phyloP scores from a whole-genome alignment of 2,113 vertebrate genomes.

The Zapus hudsonius region DNA sequence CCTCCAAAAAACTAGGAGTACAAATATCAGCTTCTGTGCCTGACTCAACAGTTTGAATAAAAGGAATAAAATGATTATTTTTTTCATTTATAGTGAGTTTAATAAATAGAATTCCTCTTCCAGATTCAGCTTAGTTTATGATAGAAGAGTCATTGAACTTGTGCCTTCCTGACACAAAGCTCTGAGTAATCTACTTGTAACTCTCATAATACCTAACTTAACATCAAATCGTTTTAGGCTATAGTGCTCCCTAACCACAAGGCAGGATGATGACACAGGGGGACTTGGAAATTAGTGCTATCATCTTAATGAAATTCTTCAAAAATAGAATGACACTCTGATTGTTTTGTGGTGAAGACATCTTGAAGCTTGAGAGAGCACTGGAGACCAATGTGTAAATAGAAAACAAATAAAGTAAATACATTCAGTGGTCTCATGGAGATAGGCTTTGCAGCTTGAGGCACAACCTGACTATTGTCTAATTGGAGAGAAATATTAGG shows the following conservation, averaged over 20 bases:
- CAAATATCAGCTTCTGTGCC: not conserved
- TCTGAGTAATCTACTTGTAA: not conserved
- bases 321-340: not conserved
- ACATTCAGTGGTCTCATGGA: not conserved
- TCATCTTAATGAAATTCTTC: not conserved
- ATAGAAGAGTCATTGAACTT: not conserved
- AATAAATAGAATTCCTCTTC: not conserved
- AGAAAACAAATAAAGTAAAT: slow-evolving; percentile 1
- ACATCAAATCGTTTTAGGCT: not conserved
- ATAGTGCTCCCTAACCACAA: not conserved
- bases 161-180: not conserved
- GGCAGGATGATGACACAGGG: not conserved
- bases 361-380: not conserved
- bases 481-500: not conserved
- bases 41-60: not conserved
- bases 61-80: not conserved
- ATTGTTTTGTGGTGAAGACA: not conserved
- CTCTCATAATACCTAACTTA: not conserved
- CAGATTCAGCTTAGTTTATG: not conserved
- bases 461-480: not conserved
- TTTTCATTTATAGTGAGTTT: not conserved
- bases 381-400: not conserved
- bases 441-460: not conserved
- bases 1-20: not conserved
- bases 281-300: not conserved